phyloP scores from a whole-genome alignment of 2,888 invertebrate genomes.

The Unio delphinus region DNA sequence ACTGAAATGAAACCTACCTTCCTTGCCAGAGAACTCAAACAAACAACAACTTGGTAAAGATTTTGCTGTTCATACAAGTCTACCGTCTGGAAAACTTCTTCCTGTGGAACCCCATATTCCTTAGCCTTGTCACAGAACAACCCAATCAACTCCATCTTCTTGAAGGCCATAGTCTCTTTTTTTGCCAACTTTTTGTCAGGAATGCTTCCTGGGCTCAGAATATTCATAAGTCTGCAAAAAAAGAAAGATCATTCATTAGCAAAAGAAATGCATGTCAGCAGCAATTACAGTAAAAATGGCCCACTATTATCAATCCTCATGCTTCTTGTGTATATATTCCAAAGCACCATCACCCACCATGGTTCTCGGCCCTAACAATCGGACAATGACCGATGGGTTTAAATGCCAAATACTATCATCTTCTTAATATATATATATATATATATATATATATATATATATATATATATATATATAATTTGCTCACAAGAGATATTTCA shows the following conservation, averaged over 20 bases:
- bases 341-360: too few relatives aligned
- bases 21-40: slow-evolving; percentile 89
- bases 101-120: slow-evolving; percentile 90
- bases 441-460: too few relatives aligned
- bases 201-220: background rate
- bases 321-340: too few relatives aligned
- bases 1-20: slow-evolving; percentile 28
- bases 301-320: too few relatives aligned
- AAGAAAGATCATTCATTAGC: background rate
- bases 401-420: too few relatives aligned
- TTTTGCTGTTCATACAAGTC: slow-evolving; percentile 98
- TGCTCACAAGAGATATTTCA: too few relatives aligned
- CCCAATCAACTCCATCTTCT: slow-evolving; percentile 91
- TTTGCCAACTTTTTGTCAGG: slow-evolving; percentile 17
- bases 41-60: slow-evolving; percentile 94
- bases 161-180: slow-evolving; percentile 76
- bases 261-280: too few relatives aligned
- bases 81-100: slow-evolving; percentile 97
- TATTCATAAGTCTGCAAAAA: slow-evolving; percentile 14
- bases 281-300: background rate
- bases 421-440: too few relatives aligned
- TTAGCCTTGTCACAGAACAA: slow-evolving; percentile 91
- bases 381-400: too few relatives aligned
- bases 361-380: too few relatives aligned
- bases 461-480: too few relatives aligned